Evolutionary conservation across 1,140 invertebrate species (phyloP), one percentile per base, ranked within the genome.

Genomic region (Papilio polytes): DNA sequence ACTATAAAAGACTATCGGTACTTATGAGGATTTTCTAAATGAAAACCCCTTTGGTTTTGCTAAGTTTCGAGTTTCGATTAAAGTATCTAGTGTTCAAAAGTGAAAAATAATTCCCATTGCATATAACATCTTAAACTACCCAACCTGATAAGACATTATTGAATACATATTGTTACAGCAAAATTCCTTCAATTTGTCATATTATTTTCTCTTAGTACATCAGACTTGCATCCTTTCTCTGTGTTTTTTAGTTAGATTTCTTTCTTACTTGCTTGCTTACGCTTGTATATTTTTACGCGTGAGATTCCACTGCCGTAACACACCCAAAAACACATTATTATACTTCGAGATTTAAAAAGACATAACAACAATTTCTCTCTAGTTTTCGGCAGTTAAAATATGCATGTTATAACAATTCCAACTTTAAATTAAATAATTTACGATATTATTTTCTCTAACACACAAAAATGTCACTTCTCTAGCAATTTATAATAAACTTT

Each of bases 181-280:
- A 41, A 41, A 41, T 41, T 41, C 74, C 41, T 76, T 76, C 46
- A 53, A 76, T 76, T 53, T 76, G 74, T 53, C 74, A 8, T 53
- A 76, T 53, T 74, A 76, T 76, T 53, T 22, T 48, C 18, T 53
- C 2, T 31, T 13, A 20, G 22, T 26, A 76, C 63, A 70, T 70
- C 63, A 70, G 63, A 70, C 44, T 76, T 76, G 74, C 74, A 76
- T 31, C 74, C 12, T 74, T 41, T 20, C 41, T 46, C 36, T 41
- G 8, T 26, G 31, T n/a, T 73, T 44, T 4, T 18, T 63, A 79
- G 26, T 13, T n/a, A 46, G 36, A 44, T 36, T 36, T 44, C 6
- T 22, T n/a, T n/a, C n/a, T n/a, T 36, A n/a, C n/a, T 73, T 73
- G 70, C 13, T 26, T 36, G 18, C 3, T 51, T 18, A 18, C 48